A percentile compares a stretch with the other conserved stretches of the same genome.
Evolutionary conservation across 2,888 invertebrate genomes (phyloP).

Genomic region (Ferrisia virgata): DNA sequence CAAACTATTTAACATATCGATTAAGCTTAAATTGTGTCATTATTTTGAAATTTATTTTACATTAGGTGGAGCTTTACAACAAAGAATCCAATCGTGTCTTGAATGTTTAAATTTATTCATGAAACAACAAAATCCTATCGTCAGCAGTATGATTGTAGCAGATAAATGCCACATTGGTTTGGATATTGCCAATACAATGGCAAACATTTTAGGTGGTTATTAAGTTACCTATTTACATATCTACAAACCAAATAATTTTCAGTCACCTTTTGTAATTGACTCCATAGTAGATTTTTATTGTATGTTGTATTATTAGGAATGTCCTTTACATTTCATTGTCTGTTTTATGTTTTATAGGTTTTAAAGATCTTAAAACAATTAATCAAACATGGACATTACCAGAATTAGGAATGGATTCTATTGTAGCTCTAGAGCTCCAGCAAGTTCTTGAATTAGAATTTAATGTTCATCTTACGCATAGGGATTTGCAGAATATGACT

Average conservation of each 20-base stretch:
- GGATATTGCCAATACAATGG: conserved; percentile 69
- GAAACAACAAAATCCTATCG: conserved; percentile 63
- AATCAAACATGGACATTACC: conserved; percentile 72
- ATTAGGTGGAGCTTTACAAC: conserved; percentile 57
- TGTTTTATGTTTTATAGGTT: no score
- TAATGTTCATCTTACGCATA: conserved; percentile 78
- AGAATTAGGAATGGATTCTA: conserved; percentile 93
- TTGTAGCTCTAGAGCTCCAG: conserved; percentile 95
- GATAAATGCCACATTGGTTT: conserved; percentile 67
- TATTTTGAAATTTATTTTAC: no score
- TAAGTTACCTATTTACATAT: neutral
- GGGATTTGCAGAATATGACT: conserved; percentile 78
- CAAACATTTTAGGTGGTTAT: conserved; percentile 57
- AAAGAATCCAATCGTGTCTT: conserved; percentile 78
- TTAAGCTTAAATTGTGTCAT: no score
- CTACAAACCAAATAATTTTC: no score
- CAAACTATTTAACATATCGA: no score
- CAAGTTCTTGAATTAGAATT: conserved; percentile 85
- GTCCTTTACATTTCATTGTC: no score
- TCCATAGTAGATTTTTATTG: no score
- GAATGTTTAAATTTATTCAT: conserved; percentile 66
- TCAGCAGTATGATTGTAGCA: conserved; percentile 81
- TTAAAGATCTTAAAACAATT: conserved; percentile 66
- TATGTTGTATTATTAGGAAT: neutral
- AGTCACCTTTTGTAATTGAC: no score